phyloP scores from a whole-genome alignment of 2,888 invertebrate species.

The Mesodorylaimus sp. region DNA sequence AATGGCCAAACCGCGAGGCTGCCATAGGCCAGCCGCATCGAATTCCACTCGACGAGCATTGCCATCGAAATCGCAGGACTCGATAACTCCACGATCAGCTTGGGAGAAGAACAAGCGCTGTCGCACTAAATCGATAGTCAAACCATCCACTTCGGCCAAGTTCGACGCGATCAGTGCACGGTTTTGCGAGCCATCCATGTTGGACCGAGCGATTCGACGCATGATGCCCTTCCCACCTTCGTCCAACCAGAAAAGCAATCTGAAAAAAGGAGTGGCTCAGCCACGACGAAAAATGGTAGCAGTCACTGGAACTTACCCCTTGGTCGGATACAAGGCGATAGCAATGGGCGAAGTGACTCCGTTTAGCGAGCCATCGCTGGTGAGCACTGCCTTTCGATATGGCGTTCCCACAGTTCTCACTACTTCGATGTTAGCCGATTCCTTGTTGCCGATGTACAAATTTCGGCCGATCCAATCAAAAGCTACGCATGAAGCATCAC shows the following conservation, averaged over 20 bases:
- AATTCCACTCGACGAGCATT: conserved; percentile 48
- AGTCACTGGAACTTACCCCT: conserved; percentile 46
- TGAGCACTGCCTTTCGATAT: conserved; percentile 62
- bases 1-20: conserved; percentile 61
- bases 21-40: conserved; percentile 46
- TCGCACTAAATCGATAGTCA: conserved; percentile 56
- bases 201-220: conserved; percentile 58
- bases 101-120: conserved; percentile 69
- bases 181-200: conserved; percentile 75
- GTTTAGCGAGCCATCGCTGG: conserved; percentile 51
- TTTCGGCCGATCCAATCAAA: conserved; percentile 94
- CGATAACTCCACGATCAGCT: conserved; percentile 27
- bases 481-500: conserved; percentile 71
- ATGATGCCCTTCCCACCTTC: conserved; percentile 75
- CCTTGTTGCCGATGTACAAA: conserved; percentile 68
- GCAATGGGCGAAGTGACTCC: conserved; percentile 72
- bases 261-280: conserved; percentile 28
- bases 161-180: conserved; percentile 13
- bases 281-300: background rate
- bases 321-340: conserved; percentile 72
- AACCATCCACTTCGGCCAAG: conserved; percentile 43
- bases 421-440: conserved; percentile 67
- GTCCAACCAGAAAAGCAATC: conserved; percentile 83
- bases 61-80: conserved; percentile 40
- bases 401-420: conserved; percentile 42